Evolutionary conservation across 2,797 vertebrate genomes (phyloP).

Genomic region (Amphiprion clarkii): DNA sequence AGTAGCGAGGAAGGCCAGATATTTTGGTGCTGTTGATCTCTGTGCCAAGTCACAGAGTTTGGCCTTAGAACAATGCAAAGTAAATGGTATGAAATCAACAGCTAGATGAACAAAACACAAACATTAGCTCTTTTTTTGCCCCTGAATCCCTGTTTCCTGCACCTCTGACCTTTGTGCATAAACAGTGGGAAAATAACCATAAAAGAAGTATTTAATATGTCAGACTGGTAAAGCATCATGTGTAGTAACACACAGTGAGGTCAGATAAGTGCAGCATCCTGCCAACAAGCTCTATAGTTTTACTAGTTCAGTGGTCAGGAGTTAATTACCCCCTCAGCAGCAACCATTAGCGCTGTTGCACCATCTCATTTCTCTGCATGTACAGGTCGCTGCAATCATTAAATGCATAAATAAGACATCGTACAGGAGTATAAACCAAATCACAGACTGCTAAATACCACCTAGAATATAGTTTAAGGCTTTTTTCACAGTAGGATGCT

Average conservation of each 20-base stretch:
- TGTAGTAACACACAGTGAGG: neutral
- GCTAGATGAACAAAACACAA: neutral
- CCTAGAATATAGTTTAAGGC: too few species aligned
- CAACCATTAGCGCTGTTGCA: neutral
- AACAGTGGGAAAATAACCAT: neutral
- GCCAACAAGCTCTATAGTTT: neutral
- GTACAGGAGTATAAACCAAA: too few species aligned
- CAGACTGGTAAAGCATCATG: neutral
- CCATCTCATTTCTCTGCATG: neutral
- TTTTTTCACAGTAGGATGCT: too few species aligned
- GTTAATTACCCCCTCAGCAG: neutral
- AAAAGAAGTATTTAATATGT: neutral
- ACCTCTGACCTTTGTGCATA: conserved; percentile 1
- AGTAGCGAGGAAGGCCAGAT: conserved; percentile 1
- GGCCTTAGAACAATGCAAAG: conserved; percentile 11
- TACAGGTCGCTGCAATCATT: neutral
- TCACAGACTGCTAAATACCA: too few species aligned
- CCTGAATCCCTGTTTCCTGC: neutral
- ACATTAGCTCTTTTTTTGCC: neutral
- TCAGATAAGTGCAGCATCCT: neutral
- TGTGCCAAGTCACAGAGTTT: conserved; percentile 23
- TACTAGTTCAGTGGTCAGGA: neutral
- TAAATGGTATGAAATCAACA: conserved; percentile 2
- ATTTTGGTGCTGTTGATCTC: conserved; percentile 39
- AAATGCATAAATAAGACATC: neutral